Evolutionary conservation across 2,888 invertebrate genomes (phyloP).

Genomic region (Hipparchia semele): DNA sequence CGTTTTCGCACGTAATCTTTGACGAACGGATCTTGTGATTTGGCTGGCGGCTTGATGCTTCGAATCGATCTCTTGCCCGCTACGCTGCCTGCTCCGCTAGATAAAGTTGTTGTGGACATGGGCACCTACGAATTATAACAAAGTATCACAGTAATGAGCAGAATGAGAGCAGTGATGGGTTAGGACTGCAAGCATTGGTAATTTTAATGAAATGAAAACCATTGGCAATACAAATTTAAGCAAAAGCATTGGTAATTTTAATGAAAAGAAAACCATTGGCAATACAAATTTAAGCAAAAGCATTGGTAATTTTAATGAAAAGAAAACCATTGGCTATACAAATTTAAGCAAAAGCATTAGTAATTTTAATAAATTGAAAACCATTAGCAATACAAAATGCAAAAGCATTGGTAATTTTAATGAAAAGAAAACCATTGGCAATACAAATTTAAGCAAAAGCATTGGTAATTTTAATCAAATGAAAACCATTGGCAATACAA

Average conservation of each 20-base stretch:
- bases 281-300: background rate
- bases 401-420: background rate
- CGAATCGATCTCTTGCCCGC: slow-evolving; percentile 89
- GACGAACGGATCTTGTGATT: slow-evolving; percentile 90
- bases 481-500: background rate
- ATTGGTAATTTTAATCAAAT: background rate
- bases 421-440: background rate
- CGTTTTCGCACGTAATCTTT: slow-evolving; percentile 97
- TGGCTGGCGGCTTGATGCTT: slow-evolving; percentile 86
- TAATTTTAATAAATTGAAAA: background rate
- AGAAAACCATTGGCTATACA: background rate
- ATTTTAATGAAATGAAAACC: background rate
- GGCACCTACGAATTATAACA: slow-evolving; percentile 56
- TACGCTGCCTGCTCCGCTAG: slow-evolving; percentile 77
- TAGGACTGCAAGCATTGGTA: background rate
- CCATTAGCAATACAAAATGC: background rate
- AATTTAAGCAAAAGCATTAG: background rate
- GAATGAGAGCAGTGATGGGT: too few species aligned
- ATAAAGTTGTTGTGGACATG: slow-evolving; percentile 75
- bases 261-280: background rate
- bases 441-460: too few species aligned
- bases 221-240: background rate
- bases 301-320: background rate
- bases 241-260: background rate
- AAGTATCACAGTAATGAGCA: too few species aligned